Percentiles rank a stretch among this genome's conserved stretches.
These are phyloP conservation scores for Hirtodrosophila confusa DNA, from an alignment of 2,888 invertebrate species.

Conservation along the genomic window DNA sequence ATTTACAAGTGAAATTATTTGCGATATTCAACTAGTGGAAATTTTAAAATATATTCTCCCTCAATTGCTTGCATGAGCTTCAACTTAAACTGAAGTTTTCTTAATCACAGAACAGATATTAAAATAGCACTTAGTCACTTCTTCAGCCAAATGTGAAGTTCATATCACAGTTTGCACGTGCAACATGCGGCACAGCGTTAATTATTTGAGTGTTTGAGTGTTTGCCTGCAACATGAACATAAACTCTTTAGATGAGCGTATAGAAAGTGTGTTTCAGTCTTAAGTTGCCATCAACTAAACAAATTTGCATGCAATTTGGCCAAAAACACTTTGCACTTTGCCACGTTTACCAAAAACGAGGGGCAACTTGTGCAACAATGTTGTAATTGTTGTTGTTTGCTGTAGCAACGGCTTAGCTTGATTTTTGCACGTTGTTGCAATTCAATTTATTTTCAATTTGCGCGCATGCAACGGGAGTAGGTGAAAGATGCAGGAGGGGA, in stretches of 20 bases:
- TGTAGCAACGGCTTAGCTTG: conserved; percentile 23
- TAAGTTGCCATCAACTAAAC: conserved; percentile 48
- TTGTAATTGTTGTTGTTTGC: conserved; percentile 29
- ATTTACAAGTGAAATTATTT: too few relatives aligned
- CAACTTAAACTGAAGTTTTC: too few relatives aligned
- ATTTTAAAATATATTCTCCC: too few relatives aligned
- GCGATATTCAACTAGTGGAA: too few relatives aligned
- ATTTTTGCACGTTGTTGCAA: conserved; percentile 72
- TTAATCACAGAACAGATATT: too few relatives aligned
- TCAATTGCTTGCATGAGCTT: too few relatives aligned
- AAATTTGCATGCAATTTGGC: conserved; percentile 72
- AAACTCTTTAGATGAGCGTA: conserved; percentile 12
- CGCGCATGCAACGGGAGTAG: conserved; percentile 59
- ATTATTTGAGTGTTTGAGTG: too few relatives aligned
- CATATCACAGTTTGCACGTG: too few relatives aligned
- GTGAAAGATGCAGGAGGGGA: background rate
- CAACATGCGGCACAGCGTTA: too few relatives aligned
- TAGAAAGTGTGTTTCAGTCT: conserved; percentile 15
- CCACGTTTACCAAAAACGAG: conserved; percentile 25
- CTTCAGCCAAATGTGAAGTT: too few relatives aligned
- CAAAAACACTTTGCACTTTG: conserved; percentile 52
- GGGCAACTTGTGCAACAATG: conserved; percentile 17
- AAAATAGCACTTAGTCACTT: too few relatives aligned
- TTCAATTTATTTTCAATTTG: conserved; percentile 78
- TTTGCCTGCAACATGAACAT: too few relatives aligned